A percentile compares a stretch with the other conserved stretches of the same genome.
Conservation (phyloP, 2,797 vertebrate genomes). For the Enteromius thamalakanensis region DNA sequence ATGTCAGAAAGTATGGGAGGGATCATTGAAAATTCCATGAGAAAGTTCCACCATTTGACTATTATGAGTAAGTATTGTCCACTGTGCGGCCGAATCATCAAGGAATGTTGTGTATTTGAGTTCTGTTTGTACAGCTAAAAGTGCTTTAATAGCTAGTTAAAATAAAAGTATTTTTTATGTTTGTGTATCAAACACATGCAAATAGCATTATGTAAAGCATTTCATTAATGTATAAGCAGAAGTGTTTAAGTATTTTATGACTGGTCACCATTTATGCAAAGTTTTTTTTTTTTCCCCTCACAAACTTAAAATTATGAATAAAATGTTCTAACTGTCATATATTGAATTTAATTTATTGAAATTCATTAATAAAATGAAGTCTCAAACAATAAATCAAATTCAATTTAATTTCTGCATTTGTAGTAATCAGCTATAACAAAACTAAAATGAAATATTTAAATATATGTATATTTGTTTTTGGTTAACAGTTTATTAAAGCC, state of each 20-base stretch:
- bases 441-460: background rate
- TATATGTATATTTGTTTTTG: background rate
- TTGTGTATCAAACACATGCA: background rate
- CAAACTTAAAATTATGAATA: background rate
- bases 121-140: conserved; percentile 18
- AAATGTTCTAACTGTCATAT: background rate
- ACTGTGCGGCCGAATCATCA: background rate
- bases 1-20: conserved; percentile 37
- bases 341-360: background rate
- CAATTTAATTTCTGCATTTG: background rate
- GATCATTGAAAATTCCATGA: conserved; percentile 40
- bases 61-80: conserved; percentile 23
- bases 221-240: background rate
- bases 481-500: background rate
- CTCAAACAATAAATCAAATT: background rate
- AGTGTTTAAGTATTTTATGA: background rate
- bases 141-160: background rate
- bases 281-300: background rate
- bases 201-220: background rate
- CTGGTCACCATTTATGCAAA: background rate
- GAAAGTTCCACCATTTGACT: conserved; percentile 24
- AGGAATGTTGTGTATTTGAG: background rate
- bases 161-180: background rate
- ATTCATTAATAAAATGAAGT: background rate
- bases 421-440: background rate